Evolutionary conservation across 2,888 invertebrate species (phyloP), one percentile per base, ranked within the genome.

Genomic region (Sinotaia quadrata): DNA sequence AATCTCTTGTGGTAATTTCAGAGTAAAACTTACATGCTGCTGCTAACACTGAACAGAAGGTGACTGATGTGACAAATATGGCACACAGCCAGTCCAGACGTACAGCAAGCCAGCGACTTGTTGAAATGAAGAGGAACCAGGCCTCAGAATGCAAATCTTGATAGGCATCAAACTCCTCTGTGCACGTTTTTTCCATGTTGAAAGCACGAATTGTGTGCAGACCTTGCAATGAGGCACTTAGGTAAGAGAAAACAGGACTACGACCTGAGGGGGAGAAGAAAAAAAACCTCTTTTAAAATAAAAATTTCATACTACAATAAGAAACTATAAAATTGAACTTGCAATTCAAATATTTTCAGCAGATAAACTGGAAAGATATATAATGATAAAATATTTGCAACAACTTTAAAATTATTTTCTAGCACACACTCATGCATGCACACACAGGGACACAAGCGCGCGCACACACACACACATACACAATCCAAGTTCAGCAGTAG

Each of bases 161-260:
- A 69, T 87, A 87, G 24, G 78, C 72, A 73, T 88, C 86, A 82
- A 89, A 90, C 74, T 87, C 87, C 34, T 81, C 90, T 56, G 92
- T 91, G 52, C 97, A 92, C 29, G 93, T 92, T 65, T 92, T 91
- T 85, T 95, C 93, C 0, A 95, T 95, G 8, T 92, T 92, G 85
- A 95, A 96, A 0, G 97, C 95, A 66, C 98, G 91, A 58, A 98
- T 96, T 0, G 97, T 97, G 0, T 95, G 92, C 72, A 98, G 90
- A 0, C 98, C 98, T 86, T 94, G 94, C 5, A 98, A 90, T 0
- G 95, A 93, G 33, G 96, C 94, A 84, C 93, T 95, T 81, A 98
- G 89, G 85, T 97, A 97, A 2, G 94, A 94, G 89, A 97, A 98
- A n/a, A 98, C 95, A 0, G 98, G 98, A 81, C 96, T 96, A 71